Percentiles rank a stretch among this genome's conserved stretches.
Evolutionary conservation across 37 sponge, comb jelly and placozoan species (phyloP).

Genomic region (Cladorhizidae sp.): DNA sequence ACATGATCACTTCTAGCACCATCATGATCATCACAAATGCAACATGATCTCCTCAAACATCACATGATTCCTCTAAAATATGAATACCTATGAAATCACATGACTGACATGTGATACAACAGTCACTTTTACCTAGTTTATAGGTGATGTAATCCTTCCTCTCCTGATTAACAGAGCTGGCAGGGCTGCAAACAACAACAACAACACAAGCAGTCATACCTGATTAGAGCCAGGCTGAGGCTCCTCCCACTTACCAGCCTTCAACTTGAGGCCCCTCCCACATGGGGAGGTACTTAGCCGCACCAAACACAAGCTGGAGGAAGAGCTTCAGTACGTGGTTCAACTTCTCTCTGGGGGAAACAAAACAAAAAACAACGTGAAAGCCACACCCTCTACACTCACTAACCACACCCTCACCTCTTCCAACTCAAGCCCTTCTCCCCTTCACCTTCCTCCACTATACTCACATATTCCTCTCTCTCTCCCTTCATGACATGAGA

Average conservation of each 20-base stretch:
- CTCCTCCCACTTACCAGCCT: slow-evolving; percentile 47
- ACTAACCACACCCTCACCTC: too few relatives aligned
- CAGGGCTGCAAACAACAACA: slow-evolving; percentile 11
- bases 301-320: slow-evolving; percentile 30
- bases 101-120: background rate
- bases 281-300: slow-evolving; percentile 50
- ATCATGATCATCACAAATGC: too few relatives aligned
- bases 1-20: background rate
- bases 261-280: slow-evolving; percentile 54
- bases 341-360: slow-evolving; percentile 48
- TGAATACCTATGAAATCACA: background rate
- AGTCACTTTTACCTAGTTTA: background rate
- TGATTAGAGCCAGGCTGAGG: background rate
- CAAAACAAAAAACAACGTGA: too few relatives aligned
- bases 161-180: slow-evolving; percentile 26
- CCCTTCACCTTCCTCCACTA: too few relatives aligned
- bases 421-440: too few relatives aligned
- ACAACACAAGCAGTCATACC: background rate
- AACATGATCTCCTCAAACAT: too few relatives aligned
- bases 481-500: too few relatives aligned
- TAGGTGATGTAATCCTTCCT: slow-evolving; percentile 10
- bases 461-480: too few relatives aligned
- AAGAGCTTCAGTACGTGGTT: slow-evolving; percentile 41
- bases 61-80: background rate
- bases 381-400: too few relatives aligned